Evolutionary conservation across 2,888 invertebrate genomes (phyloP).

Genomic region (Ptychoptera albimana): DNA sequence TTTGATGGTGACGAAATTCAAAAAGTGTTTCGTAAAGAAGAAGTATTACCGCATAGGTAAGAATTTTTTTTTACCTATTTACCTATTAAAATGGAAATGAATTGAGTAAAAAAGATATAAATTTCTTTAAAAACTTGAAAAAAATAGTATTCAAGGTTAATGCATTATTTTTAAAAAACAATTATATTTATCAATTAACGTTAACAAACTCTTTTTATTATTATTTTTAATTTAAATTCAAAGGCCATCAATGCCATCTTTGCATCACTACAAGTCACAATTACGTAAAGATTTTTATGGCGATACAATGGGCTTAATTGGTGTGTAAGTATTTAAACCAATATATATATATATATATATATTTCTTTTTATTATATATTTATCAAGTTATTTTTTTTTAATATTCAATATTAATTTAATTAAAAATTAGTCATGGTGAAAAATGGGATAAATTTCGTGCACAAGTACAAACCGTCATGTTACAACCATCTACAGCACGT

Average conservation of each 20-base stretch:
- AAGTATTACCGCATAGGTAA: constrained; percentile 46
- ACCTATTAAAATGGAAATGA: too few relatives aligned
- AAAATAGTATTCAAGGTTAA: too few relatives aligned
- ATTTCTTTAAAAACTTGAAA: too few relatives aligned
- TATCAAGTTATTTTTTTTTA: constrained; percentile 1
- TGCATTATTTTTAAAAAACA: too few relatives aligned
- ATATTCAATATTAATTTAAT: background rate
- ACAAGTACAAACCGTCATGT: constrained; percentile 68
- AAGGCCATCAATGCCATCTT: constrained; percentile 53
- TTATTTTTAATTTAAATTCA: constrained; percentile 3
- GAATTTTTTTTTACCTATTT: constrained; percentile 1
- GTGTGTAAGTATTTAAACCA: constrained; percentile 42
- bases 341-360: too few relatives aligned
- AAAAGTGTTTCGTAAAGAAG: constrained; percentile 51
- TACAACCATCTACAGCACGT: constrained; percentile 62
- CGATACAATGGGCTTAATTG: constrained; percentile 54
- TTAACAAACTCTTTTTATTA: too few relatives aligned
- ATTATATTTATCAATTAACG: background rate
- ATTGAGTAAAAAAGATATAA: too few relatives aligned
- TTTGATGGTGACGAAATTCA: constrained; percentile 59
- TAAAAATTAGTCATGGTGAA: constrained; percentile 54
- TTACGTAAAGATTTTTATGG: constrained; percentile 53
- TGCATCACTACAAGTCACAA: constrained; percentile 53
- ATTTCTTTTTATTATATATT: constrained; percentile 1
- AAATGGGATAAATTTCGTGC: constrained; percentile 74